Evolutionary conservation across 2,113 vertebrate genomes (phyloP).

Genomic region (Phalacrocorax pelagicus): DNA sequence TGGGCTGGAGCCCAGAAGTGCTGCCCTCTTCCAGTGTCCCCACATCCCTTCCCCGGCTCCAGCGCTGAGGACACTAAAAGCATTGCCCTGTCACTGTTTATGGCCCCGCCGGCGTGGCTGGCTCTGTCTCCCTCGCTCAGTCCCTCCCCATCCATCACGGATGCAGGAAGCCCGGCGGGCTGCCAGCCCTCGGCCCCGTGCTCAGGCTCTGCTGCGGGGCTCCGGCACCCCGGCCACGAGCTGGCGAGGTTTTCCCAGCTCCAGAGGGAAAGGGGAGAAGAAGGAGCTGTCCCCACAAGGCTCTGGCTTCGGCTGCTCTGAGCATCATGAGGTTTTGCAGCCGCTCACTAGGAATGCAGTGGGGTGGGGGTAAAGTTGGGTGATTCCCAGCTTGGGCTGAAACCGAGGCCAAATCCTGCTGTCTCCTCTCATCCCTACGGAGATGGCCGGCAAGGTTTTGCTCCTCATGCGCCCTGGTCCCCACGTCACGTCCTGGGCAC

Average conservation of each 20-base stretch:
- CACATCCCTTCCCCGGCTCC: not conserved
- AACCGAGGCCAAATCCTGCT: not conserved
- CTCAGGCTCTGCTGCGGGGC: fast-evolving
- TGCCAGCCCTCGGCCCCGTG: not conserved
- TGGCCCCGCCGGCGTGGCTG: fast-evolving
- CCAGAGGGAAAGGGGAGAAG: not conserved
- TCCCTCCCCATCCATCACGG: fast-evolving
- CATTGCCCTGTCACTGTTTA: not conserved
- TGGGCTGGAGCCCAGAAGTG: not conserved
- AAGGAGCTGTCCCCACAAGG: fast-evolving
- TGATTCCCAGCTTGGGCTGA: not conserved
- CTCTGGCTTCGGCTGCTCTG: not conserved
- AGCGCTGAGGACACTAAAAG: not conserved
- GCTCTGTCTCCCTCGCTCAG: fast-evolving
- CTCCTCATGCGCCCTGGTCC: not conserved
- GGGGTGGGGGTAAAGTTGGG: not conserved
- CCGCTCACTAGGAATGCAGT: not conserved
- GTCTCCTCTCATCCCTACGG: fast-evolving
- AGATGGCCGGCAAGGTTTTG: too few species aligned
- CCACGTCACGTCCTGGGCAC: fast-evolving
- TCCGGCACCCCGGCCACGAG: fast-evolving
- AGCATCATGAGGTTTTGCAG: not conserved
- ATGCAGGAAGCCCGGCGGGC: not conserved
- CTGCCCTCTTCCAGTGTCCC: not conserved
- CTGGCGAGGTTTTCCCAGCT: not conserved